Evolutionary conservation across 2,888 invertebrate genomes (phyloP), one percentile per base, ranked within the genome.

Genomic region (Lepas anatifera): DNA sequence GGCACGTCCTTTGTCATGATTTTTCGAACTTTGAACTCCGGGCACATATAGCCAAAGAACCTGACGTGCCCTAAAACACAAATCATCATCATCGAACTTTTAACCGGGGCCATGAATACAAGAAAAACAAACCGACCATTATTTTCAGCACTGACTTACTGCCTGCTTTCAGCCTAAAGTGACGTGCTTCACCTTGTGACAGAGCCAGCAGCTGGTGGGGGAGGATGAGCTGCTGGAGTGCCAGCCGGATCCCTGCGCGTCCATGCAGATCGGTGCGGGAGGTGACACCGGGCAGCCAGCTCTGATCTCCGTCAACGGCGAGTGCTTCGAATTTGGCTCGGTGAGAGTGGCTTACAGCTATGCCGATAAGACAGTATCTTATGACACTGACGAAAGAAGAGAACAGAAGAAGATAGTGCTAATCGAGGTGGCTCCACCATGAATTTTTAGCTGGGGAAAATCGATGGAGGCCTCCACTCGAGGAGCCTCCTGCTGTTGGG

Each of bases 241-340:
- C 8, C 16, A 27, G 29, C 13, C 27, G 1, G 52, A 52, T 11
- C 1, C 29, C 25, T 52, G 52, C 13, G n/a, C n/a, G n/a, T 3
- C 52, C 29, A 3, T 4, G 3, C 52, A 25, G 29, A 7, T 11
- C 25, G 25, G 25, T 3, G 29, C 27, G 16, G 8, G 16, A 10
- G 29, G 29, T 16, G 52, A 52, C 27, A 29, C 29, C n/a, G n/a
- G n/a, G n/a, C n/a, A n/a, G 52, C 27, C 29, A 0, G 16, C 11
- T 7, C 16, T 52, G 11, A 29, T n/a, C 27, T 11, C 27, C 29
- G 29, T 52, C 52, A 18, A 25, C 52, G 52, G 52, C 27, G 29
- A 52, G 52, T 52, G 52, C 29, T 52, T 52, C 52, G 52, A 52
- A 29, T 52, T 52, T 11, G 52, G 52, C 52, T 29, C 52, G 52